Base-by-base conservation (phyloP, 2,797 vertebrate species). In the Thripadectes ignobilis region DNA sequence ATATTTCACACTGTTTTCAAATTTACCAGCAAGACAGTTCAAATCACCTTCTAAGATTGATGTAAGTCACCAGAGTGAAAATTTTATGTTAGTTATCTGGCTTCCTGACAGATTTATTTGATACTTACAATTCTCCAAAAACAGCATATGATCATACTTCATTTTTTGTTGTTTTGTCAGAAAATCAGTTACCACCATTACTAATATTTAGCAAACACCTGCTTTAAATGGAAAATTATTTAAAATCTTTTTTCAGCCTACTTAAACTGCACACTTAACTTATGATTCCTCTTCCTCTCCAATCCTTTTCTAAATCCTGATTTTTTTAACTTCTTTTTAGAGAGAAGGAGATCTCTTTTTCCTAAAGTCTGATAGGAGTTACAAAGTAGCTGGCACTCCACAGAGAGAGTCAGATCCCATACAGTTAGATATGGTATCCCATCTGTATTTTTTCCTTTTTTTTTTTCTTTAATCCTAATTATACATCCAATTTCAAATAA, bases 101-200 rank as follows among this genome's bases (percentile, higher is more conserved):
- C 29, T 84, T 90, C 23, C 55, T 32, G 41, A 67, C 19, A 63
- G 24, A 55, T 86, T 61, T 74, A 63, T 67, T 81, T 65, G 24
- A 80, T 38, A 41, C 39, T 66, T 75, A 23, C 0, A 62, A 66
- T 54, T 74, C 46, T 83, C 57, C 12, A 84, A 84, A 88, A 79
- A 15, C 3, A 79, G n/a, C 32, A 76, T 6, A 66, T 4, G 6
- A 46, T 57, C 1, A 1, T 12, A 20, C 12, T 7, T 36, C 1
- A 10, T 7, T 83, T 48, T 85, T 4, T 78, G 15, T 5, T 54
- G 17, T 69, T 63, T 90, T 82, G 17, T 85, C 34, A 82, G 66
- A 84, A 94, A 87, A 91, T 69, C 39, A 76, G n/a, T 59, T 85
- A 34, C 4, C 15, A 61, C 6, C n/a, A 45, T 32, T 48, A 71